Evolutionary conservation across 2,888 invertebrate genomes (phyloP).

Genomic region (Sminthurinus aureus): DNA sequence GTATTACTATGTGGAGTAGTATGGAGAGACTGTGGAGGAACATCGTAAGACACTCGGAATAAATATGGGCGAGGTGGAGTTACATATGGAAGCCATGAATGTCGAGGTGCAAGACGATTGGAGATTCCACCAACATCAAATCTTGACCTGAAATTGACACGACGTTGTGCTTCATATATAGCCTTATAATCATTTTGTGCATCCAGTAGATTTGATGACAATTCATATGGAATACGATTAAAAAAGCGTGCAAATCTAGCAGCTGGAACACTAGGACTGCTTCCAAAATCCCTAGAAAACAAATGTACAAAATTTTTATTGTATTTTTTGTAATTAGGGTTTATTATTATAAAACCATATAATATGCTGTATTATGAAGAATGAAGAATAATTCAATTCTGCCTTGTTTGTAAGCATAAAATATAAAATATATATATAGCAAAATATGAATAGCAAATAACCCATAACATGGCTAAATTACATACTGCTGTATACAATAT

Average conservation of each 20-base stretch:
- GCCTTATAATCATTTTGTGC: slow-evolving; percentile 22
- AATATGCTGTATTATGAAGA: not conserved
- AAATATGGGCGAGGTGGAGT: slow-evolving; percentile 22
- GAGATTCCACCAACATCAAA: slow-evolving; percentile 9
- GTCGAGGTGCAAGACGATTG: slow-evolving; percentile 20
- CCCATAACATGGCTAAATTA: too few species aligned
- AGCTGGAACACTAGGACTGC: slow-evolving; percentile 14
- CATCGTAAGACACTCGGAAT: slow-evolving; percentile 17
- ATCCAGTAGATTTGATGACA: slow-evolving; percentile 20
- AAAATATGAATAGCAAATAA: too few species aligned
- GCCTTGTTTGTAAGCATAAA: too few species aligned
- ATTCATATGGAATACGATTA: slow-evolving; percentile 27
- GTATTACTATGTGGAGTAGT: slow-evolving; percentile 4
- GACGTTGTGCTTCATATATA: slow-evolving; percentile 28
- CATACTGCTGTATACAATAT: too few species aligned
- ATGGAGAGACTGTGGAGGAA: not conserved
- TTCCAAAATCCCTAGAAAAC: slow-evolving; percentile 28
- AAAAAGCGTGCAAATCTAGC: slow-evolving; percentile 32
- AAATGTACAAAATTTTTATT: not conserved
- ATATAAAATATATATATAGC: too few species aligned
- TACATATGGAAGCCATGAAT: slow-evolving; percentile 27
- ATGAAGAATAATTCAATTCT: too few species aligned
- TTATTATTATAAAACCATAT: too few species aligned
- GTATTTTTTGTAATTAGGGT: too few species aligned
- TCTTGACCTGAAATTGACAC: not conserved